Conservation (phyloP, 92 coral and sea anemone genomes). For the Chrysogorgia sp. region DNA sequence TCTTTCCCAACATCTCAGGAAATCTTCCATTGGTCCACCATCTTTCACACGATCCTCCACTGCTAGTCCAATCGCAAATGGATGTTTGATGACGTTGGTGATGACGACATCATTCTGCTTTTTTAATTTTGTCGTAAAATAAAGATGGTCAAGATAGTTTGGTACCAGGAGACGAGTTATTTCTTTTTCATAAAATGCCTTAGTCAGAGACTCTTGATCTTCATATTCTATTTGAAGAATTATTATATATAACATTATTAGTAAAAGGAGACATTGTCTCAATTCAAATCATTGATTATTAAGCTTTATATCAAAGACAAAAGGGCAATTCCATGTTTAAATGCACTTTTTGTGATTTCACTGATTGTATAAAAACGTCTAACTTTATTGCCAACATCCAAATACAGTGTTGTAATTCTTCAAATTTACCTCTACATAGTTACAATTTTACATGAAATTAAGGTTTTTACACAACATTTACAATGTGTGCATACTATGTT, state of each 20-base stretch:
- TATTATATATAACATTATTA: not conserved
- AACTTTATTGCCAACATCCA: no score
- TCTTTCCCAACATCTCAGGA: constrained; percentile 38
- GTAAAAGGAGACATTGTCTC: not conserved
- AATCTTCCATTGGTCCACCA: not conserved
- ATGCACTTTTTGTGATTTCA: no score
- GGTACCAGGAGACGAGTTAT: constrained; percentile 29
- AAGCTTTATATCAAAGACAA: no score
- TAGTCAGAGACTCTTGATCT: not conserved
- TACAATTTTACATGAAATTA: no score
- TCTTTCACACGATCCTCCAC: not conserved
- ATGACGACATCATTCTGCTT: not conserved
- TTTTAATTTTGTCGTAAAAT: not conserved
- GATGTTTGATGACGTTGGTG: constrained; percentile 11
- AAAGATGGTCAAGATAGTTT: constrained; percentile 33
- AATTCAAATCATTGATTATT: not conserved
- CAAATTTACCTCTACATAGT: no score
- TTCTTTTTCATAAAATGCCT: constrained; percentile 19
- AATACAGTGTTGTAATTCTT: no score
- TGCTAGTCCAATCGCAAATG: constrained; percentile 33
- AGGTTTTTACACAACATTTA: no score
- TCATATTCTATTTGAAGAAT: constrained; percentile 1
- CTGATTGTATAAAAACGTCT: no score
- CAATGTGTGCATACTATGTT: no score
- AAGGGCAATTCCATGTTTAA: no score